Conservation (phyloP, 2,113 vertebrate genomes). For the Xerus inauris region DNA sequence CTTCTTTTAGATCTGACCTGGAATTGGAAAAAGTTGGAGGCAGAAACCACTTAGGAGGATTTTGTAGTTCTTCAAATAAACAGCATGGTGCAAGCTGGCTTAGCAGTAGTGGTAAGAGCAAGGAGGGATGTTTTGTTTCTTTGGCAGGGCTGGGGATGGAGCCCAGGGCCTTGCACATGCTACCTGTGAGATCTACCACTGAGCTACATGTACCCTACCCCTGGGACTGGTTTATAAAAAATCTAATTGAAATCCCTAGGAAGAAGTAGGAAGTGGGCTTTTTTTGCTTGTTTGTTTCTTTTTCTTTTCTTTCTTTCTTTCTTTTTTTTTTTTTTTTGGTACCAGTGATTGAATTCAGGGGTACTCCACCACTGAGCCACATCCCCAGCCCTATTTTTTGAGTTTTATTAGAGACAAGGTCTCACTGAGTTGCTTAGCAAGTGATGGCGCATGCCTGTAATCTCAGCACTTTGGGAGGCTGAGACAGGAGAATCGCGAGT, state of each 20-base stretch:
- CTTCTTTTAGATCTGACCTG: background rate
- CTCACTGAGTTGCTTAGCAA: too few species aligned
- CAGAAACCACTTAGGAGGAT: background rate
- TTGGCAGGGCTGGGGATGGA: background rate
- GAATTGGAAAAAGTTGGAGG: background rate
- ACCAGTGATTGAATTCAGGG: too few species aligned
- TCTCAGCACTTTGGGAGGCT: too few species aligned
- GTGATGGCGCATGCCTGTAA: too few species aligned
- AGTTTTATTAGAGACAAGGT: too few species aligned
- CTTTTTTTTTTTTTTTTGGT: too few species aligned
- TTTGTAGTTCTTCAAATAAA: background rate
- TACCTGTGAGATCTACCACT: too few species aligned
- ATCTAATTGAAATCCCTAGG: background rate
- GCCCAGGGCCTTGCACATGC: background rate
- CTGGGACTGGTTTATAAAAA: background rate
- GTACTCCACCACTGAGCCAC: too few species aligned
- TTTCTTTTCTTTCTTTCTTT: too few species aligned
- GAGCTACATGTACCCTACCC: background rate
- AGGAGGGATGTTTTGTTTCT: background rate
- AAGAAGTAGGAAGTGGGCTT: rapidly evolving
- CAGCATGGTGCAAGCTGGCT: background rate
- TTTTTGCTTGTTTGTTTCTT: too few species aligned
- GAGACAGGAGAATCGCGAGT: too few species aligned
- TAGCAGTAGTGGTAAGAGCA: background rate
- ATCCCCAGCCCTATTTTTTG: too few species aligned